These are phyloP conservation scores for Leptopilina syphax DNA, from an alignment of 2,888 invertebrate species.

Conservation along the genomic window DNA sequence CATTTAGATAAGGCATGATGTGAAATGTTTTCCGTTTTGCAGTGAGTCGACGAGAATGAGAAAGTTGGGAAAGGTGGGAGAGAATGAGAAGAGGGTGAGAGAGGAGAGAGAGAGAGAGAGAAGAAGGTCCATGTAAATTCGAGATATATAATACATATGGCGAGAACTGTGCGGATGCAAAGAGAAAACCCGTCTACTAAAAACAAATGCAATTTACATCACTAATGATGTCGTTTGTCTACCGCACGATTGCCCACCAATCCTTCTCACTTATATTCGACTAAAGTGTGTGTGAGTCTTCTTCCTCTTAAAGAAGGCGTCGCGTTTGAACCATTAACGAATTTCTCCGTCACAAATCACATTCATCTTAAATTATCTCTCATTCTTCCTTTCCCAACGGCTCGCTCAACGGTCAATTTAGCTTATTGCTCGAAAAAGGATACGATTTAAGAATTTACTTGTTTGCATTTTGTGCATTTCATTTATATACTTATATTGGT, in stretches of 20 bases:
- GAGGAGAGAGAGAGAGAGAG: slow-evolving; percentile 8
- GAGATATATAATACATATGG: slow-evolving; percentile 40
- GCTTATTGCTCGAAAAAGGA: background rate
- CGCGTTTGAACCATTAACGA: slow-evolving; percentile 28
- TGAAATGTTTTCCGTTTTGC: slow-evolving; percentile 28
- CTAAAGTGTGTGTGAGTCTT: background rate
- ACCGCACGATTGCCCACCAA: slow-evolving; percentile 39
- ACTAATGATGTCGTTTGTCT: slow-evolving; percentile 60
- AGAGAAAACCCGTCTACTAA: slow-evolving; percentile 41
- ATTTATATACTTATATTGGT: too few relatives aligned
- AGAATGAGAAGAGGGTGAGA: slow-evolving; percentile 20
- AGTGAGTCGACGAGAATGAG: slow-evolving; percentile 36
- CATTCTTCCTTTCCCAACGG: background rate
- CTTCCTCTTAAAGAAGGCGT: background rate
- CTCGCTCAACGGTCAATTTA: background rate
- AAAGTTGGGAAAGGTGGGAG: background rate
- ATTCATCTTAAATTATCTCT: slow-evolving; percentile 19
- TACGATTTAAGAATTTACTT: background rate
- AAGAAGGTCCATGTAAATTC: slow-evolving; percentile 21
- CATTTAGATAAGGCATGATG: slow-evolving; percentile 54
- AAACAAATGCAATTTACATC: slow-evolving; percentile 53
- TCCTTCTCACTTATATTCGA: slow-evolving; percentile 21
- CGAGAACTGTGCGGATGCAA: slow-evolving; percentile 25
- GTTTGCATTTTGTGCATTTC: background rate
- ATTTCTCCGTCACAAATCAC: slow-evolving; percentile 32